Conservation (phyloP, 1,140 invertebrate genomes). For the Zaprionus capensis region DNA sequence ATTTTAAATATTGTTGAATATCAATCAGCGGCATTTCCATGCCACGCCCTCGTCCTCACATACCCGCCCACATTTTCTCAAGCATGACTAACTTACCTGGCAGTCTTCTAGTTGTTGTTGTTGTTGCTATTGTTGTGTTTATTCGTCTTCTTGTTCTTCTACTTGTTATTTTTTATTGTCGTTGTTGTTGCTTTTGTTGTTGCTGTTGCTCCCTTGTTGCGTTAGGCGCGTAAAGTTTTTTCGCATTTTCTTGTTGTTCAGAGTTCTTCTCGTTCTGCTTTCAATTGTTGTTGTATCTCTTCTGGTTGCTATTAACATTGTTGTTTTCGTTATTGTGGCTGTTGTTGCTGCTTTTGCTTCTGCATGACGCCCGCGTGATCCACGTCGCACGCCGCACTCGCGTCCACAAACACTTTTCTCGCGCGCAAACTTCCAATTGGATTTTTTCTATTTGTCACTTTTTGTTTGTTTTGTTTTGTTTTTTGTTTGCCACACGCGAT, state of each 20-base stretch:
- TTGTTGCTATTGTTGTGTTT: constrained; percentile 18
- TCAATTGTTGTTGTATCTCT: constrained; percentile 19
- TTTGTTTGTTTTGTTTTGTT: constrained; percentile 29
- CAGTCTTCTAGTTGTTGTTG: constrained; percentile 16
- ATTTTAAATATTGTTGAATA: constrained; percentile 52
- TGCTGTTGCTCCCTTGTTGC: constrained; percentile 39
- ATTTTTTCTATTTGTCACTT: constrained; percentile 41
- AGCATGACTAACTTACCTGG: constrained; percentile 36
- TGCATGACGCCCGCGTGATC: constrained; percentile 30
- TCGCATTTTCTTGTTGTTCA: constrained; percentile 27
- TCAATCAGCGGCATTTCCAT: constrained; percentile 46
- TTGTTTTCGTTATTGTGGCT: constrained; percentile 4
- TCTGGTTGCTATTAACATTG: constrained; percentile 4
- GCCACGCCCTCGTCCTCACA: background rate
- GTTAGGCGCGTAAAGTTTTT: constrained; percentile 42
- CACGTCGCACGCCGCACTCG: constrained; percentile 7
- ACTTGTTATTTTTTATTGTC: constrained; percentile 15
- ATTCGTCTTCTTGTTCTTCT: background rate
- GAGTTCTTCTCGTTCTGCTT: constrained; percentile 5
- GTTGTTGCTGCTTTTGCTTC: background rate
- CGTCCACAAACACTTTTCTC: constrained; percentile 26
- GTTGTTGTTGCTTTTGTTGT: constrained; percentile 20
- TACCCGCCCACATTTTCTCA: background rate
- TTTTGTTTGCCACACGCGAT: constrained; percentile 21
- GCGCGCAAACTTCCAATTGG: constrained; percentile 4